Base-by-base conservation (phyloP, 2,888 invertebrate species). In the Cephus sareptanus region DNA sequence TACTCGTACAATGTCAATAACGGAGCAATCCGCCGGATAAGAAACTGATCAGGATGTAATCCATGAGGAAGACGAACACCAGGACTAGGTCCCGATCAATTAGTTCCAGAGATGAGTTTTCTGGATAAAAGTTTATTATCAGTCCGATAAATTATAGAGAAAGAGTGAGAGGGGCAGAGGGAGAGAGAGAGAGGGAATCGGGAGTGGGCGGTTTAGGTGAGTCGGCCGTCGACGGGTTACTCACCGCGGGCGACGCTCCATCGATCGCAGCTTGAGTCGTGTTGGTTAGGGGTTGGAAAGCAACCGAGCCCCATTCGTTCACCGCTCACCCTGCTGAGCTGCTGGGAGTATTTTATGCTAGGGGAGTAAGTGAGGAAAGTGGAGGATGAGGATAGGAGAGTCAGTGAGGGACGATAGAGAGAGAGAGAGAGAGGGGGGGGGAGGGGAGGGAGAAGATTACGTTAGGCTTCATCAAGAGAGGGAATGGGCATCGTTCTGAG, bases 191-290 rank as follows among this genome's bases (percentile, higher is more conserved):
- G 15, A 2, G 40, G 1, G 56, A 71, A 31, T 13, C 31, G 71
- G 31, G 71, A 71, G 71, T 6, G 71, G 71, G 33, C 13, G 33
- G 31, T 33, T 33, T 31, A 71, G 71, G 71, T 71, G 71, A 71
- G 71, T 71, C 71, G 56, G 76, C 68, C 85, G 86, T 84, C 88
- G 88, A 88, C 87, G 88, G 88, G 89, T 90, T 90, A 90, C 87
- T 90, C 89, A 89, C 90, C 90, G 89, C 85, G 87, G 87, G 87
- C 89, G 89, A 88, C 89, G 90, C 89, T 90, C 88, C 88, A 90
- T 90, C 90, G 90, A 90, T 90, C 90, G 85, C 82, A 82, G 83
- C 82, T 85, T 83, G 83, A 83, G 84, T 84, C 83, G 85, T 81
- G 83, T 84, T 82, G 84, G 83, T 81, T 82, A 81, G 83, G 75